phyloP scores from a whole-genome alignment of 2,888 invertebrate genomes.

The Dusona sp. region DNA sequence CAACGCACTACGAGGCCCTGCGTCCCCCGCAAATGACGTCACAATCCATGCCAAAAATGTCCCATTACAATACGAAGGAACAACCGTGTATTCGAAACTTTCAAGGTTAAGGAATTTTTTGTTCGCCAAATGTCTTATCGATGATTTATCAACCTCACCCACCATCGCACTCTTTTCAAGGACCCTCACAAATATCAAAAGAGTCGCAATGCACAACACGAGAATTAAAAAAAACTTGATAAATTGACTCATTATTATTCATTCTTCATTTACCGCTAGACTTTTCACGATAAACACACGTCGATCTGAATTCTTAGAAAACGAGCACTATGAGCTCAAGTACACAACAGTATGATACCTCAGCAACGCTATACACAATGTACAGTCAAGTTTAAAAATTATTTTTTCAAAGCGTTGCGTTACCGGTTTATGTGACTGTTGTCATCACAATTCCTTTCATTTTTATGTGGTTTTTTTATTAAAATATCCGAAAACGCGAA shows the following conservation, averaged over 20 bases:
- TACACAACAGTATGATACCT: background rate
- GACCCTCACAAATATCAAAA: conserved; percentile 61
- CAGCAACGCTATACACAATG: too few relatives aligned
- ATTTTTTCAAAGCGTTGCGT: background rate
- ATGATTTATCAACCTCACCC: background rate
- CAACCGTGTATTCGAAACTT: conserved; percentile 69
- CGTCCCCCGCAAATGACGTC: conserved; percentile 92
- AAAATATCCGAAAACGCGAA: too few relatives aligned
- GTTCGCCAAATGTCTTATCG: background rate
- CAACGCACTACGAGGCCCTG: conserved; percentile 89
- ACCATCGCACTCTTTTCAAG: conserved; percentile 44
- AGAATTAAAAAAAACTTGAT: conserved; percentile 47
- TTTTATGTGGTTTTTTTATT: background rate
- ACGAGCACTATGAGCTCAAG: background rate
- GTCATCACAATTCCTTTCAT: background rate
- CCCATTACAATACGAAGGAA: conserved; percentile 71
- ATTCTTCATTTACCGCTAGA: conserved; percentile 4
- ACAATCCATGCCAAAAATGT: conserved; percentile 85
- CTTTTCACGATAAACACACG: background rate
- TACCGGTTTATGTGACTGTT: background rate
- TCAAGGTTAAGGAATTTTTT: conserved; percentile 63
- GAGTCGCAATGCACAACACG: conserved; percentile 46
- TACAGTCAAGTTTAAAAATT: background rate
- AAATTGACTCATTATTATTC: conserved; percentile 35
- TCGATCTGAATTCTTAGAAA: background rate